Conservation (phyloP, 2,888 invertebrate species). For the Arctia plantaginis region DNA sequence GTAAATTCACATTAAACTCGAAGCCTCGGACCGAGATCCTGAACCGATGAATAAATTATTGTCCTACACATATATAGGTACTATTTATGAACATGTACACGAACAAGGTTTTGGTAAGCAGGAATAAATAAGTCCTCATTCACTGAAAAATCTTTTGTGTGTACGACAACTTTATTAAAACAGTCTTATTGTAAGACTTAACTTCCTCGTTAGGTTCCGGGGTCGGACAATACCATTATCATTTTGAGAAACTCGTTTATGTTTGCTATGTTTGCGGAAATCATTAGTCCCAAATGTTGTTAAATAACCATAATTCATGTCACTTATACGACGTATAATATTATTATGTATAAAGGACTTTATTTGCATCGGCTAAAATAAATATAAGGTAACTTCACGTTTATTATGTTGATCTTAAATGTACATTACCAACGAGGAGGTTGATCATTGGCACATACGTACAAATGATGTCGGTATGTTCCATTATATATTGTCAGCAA, state of each 20-base stretch:
- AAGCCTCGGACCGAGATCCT: slow-evolving; percentile 62
- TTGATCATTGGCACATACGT: too few species aligned
- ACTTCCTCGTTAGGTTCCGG: slow-evolving; percentile 3
- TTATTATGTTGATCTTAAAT: not conserved
- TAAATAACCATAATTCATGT: not conserved
- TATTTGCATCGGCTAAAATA: not conserved
- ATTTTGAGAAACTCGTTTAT: slow-evolving; percentile 2
- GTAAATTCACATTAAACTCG: slow-evolving; percentile 71
- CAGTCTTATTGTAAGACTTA: not conserved
- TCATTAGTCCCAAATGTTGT: slow-evolving; percentile 1
- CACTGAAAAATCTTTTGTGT: slow-evolving; percentile 4
- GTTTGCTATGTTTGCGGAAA: not conserved
- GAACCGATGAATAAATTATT: slow-evolving; percentile 74
- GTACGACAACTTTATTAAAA: not conserved
- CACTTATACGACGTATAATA: not conserved
- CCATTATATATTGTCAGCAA: too few species aligned
- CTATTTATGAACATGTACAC: slow-evolving; percentile 31
- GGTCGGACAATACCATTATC: not conserved
- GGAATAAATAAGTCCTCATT: slow-evolving; percentile 36
- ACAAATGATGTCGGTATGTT: too few species aligned
- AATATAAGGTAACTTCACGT: not conserved
- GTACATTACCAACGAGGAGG: too few species aligned
- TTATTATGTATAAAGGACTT: not conserved
- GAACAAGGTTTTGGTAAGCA: slow-evolving; percentile 25
- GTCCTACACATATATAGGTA: slow-evolving; percentile 35